These are phyloP conservation scores for Drosophila fulvimacula DNA, from an alignment of 2,888 invertebrate species.

Conservation along the genomic window DNA sequence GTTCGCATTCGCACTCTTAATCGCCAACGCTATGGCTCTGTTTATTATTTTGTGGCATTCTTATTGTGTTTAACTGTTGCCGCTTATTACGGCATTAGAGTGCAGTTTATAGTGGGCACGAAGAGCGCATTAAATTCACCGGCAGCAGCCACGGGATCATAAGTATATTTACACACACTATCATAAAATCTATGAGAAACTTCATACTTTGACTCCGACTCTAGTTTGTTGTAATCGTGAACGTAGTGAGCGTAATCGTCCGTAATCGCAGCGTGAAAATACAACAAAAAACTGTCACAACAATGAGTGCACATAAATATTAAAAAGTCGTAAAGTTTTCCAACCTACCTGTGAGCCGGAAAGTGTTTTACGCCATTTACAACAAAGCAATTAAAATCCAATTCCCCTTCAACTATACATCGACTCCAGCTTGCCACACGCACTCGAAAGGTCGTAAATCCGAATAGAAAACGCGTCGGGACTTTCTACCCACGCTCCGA, in stretches of 20 bases:
- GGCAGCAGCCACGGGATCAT: conserved; percentile 27
- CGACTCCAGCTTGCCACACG: conserved; percentile 42
- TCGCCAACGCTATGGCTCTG: conserved; percentile 43
- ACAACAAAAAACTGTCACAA: conserved; percentile 61
- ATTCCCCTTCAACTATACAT: conserved; percentile 29
- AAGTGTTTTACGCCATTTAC: conserved; percentile 70
- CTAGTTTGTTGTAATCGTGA: conserved; percentile 1
- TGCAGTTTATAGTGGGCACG: conserved; percentile 59
- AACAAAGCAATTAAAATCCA: conserved; percentile 72
- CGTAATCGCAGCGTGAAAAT: conserved; percentile 41
- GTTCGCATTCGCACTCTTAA: conserved; percentile 13
- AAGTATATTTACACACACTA: conserved; percentile 22
- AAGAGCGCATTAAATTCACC: conserved; percentile 42
- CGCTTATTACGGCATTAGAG: conserved; percentile 66
- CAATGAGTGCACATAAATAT: conserved; percentile 69
- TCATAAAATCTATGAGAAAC: conserved; percentile 27
- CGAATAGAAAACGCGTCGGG: conserved; percentile 30
- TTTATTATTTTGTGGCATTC: conserved; percentile 70
- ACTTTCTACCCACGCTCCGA: conserved; percentile 45
- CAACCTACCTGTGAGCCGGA: conserved; percentile 43
- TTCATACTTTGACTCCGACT: conserved; percentile 31
- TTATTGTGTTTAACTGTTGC: conserved; percentile 81
- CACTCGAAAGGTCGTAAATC: conserved; percentile 64
- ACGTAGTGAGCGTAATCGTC: not conserved
- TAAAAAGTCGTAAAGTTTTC: conserved; percentile 70